Evolutionary conservation across 2,888 invertebrate genomes (phyloP).

Genomic region (Drosophila borealis): DNA sequence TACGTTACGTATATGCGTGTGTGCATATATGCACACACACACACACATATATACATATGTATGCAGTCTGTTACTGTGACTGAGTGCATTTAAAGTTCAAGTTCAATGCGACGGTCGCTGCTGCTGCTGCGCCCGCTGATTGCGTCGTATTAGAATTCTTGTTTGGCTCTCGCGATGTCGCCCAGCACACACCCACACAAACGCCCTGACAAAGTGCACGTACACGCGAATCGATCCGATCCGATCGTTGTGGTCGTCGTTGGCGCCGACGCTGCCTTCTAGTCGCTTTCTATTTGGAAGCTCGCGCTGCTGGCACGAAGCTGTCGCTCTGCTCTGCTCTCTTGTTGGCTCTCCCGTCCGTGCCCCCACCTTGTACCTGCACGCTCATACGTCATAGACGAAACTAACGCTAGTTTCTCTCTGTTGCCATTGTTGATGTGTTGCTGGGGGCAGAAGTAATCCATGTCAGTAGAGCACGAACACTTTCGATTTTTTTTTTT

Average conservation of each 20-base stretch:
- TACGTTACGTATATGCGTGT: constrained; percentile 5
- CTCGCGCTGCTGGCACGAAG: constrained; percentile 29
- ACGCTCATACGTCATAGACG: constrained; percentile 60
- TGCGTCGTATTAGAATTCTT: constrained; percentile 62
- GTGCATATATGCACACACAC: background rate
- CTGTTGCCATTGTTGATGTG: constrained; percentile 36
- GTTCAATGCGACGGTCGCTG: constrained; percentile 76
- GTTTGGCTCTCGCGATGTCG: constrained; percentile 39
- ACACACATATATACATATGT: constrained; percentile 14
- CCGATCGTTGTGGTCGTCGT: constrained; percentile 29
- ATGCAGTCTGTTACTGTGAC: constrained; percentile 36
- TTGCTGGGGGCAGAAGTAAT: constrained; percentile 72
- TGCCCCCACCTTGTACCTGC: constrained; percentile 37
- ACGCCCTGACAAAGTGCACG: constrained; percentile 64
- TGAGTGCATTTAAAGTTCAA: constrained; percentile 82
- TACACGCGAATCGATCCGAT: constrained; percentile 49
- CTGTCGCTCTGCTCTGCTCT: constrained; percentile 20
- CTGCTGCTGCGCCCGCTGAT: constrained; percentile 26
- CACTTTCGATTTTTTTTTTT: constrained; percentile 80
- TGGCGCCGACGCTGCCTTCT: constrained; percentile 36
- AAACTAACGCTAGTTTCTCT: constrained; percentile 78
- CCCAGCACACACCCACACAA: constrained; percentile 39
- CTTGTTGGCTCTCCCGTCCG: constrained; percentile 35
- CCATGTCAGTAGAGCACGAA: constrained; percentile 84
- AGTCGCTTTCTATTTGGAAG: constrained; percentile 70